Evolutionary conservation across 2,797 vertebrate genomes (phyloP), one percentile per base, ranked within the genome.

Genomic region (Neosilurus hyrtlii): DNA sequence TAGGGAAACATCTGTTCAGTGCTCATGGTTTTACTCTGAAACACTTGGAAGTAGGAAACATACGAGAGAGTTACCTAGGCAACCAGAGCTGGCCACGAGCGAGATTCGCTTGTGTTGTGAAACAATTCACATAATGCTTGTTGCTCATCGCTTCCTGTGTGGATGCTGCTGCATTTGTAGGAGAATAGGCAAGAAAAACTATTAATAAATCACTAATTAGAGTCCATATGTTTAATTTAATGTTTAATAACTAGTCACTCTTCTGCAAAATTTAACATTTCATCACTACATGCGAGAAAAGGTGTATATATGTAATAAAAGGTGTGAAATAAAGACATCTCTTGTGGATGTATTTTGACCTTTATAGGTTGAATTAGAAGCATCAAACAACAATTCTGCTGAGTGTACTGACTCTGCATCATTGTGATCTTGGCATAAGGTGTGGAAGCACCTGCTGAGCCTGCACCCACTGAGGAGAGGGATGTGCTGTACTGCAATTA

Each of bases 371-470:
- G 22, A 51, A n/a, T 49, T 70, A 51, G 35, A 67, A 66, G 67
- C 67, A n/a, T 73, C 70, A 18, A 54, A 54, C 68, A 71, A 70
- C 22, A 72, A 26, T 24, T 56, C 71, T 72, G 49, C 54, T 8
- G 22, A 62, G 35, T n/a, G 20, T 24, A 10, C 61, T 43, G 12
- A n/a, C 74, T 16, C 3, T 51, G 6, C 49, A 37, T 78, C 43
- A 78, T 12, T 18, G 20, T 12, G 62, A 30, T 65, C 43, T 6
- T 26, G 63, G 0, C 43, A 78, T 51, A 15, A 2, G 26, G 61
- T 1, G 1, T 52, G 16, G 76, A 65, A 2, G 2, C 0, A 12
- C 59, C 57, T 51, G 74, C 12, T 62, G 15, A 16, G 14, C 22
- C 35, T 15, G 20, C 35, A 49, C 74, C 12, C 74, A 24, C 61